Evolutionary conservation across 1,140 invertebrate species (phyloP).

Genomic region (Olivierus martensii): DNA sequence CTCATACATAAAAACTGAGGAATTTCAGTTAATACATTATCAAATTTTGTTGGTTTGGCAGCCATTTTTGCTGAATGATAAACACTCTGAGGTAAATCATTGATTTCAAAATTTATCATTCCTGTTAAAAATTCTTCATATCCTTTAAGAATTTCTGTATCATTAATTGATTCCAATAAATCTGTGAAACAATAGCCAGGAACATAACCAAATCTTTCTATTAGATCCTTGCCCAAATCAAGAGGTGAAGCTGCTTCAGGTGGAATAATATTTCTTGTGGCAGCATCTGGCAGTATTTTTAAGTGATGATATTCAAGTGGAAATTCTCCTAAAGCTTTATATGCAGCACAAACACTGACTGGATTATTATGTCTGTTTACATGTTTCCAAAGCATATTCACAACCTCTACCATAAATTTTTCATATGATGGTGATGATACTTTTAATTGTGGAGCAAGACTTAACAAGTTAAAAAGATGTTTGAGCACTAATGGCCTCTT

Average conservation of each 20-base stretch:
- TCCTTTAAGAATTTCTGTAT: constrained; percentile 6
- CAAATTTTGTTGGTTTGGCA: constrained; percentile 1
- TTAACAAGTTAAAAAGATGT: constrained; percentile 6
- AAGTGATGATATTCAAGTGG: constrained; percentile 5
- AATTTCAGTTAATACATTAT: constrained; percentile 8
- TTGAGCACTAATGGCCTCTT: constrained; percentile 3
- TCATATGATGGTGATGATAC: constrained; percentile 13
- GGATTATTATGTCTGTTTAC: background rate
- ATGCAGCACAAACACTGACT: constrained; percentile 2
- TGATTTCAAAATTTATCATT: constrained; percentile 6
- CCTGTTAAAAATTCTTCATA: constrained; percentile 7
- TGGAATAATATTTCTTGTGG: constrained; percentile 1
- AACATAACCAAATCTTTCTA: constrained; percentile 10
- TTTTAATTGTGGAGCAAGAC: constrained; percentile 5
- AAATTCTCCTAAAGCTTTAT: constrained; percentile 6
- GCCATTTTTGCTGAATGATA: constrained; percentile 8
- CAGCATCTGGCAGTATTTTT: constrained; percentile 8
- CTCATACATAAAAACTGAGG: constrained; percentile 7
- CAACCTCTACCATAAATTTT: constrained; percentile 10
- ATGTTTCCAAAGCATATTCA: constrained; percentile 4
- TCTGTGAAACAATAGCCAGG: constrained; percentile 14
- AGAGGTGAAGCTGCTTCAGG: constrained; percentile 12
- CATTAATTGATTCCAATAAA: constrained; percentile 8
- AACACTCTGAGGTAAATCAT: constrained; percentile 8
- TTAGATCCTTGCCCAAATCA: constrained; percentile 13